Percentiles rank a stretch among this genome's conserved stretches.
These are phyloP conservation scores for Hypotaenidia okinawae DNA, from an alignment of 2,797 vertebrate genomes.

Conservation along the genomic window DNA sequence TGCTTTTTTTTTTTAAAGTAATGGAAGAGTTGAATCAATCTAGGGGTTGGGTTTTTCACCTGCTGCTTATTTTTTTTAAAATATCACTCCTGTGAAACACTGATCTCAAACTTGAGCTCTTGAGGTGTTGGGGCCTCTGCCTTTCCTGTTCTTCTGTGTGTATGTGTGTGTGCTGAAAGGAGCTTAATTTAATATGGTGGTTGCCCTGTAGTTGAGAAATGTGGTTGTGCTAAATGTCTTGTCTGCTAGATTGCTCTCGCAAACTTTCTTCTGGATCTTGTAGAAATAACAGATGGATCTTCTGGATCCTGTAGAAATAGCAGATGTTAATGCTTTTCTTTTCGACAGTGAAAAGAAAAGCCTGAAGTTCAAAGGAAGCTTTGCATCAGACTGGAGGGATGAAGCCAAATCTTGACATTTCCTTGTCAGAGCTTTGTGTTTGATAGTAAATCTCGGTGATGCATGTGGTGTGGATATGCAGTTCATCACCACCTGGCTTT, in stretches of 20 bases:
- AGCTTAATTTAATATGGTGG: constrained; percentile 12
- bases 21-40: background rate
- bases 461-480: background rate
- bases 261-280: background rate
- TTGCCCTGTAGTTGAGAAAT: background rate
- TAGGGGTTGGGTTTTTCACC: background rate
- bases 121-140: background rate
- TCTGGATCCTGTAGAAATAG: constrained; percentile 11
- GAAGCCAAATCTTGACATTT: constrained; percentile 33
- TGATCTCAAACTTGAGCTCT: background rate
- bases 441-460: background rate
- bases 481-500: constrained; percentile 4
- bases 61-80: background rate
- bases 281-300: constrained; percentile 41
- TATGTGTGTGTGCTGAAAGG: background rate
- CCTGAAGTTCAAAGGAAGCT: constrained; percentile 34
- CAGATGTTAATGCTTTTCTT: constrained; percentile 18
- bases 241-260: background rate
- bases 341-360: constrained; percentile 15
- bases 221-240: background rate
- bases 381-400: constrained; percentile 19
- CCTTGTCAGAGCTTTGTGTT: background rate
- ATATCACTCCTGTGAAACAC: background rate
- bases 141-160: constrained; percentile 46
- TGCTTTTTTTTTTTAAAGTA: background rate